Percentiles rank a stretch among this genome's conserved stretches.
Conservation (phyloP, 2,797 vertebrate genomes). For the Megalops cyprinoides region DNA sequence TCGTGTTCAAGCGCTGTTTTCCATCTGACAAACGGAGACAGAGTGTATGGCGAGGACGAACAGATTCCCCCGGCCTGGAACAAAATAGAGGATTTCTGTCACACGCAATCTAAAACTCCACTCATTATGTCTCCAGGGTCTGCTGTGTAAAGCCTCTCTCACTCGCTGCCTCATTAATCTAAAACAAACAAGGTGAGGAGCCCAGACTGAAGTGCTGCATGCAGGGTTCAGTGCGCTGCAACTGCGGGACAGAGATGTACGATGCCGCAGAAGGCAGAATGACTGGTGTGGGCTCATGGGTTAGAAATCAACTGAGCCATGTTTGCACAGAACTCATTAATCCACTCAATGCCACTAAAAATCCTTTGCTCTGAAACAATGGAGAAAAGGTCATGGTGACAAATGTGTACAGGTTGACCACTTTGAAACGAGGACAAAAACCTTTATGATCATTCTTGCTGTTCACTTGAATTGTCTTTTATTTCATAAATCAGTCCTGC, state of each 20-base stretch:
- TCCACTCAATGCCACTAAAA: too few relatives aligned
- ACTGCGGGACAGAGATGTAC: not conserved
- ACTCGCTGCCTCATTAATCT: constrained; percentile 1
- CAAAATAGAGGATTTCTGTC: not conserved
- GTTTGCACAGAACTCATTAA: too few relatives aligned
- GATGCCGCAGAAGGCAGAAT: not conserved
- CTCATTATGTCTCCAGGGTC: constrained; percentile 1
- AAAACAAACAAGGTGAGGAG: not conserved
- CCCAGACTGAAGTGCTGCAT: not conserved
- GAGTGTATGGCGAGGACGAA: not conserved
- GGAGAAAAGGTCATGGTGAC: too few relatives aligned
- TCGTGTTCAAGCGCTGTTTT: not conserved
- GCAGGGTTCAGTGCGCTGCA: too few relatives aligned
- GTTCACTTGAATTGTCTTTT: too few relatives aligned
- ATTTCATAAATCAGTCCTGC: not conserved
- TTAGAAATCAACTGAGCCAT: not conserved
- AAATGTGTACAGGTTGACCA: too few relatives aligned
- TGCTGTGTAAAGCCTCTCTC: not conserved
- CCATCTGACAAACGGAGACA: not conserved
- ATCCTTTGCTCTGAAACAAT: too few relatives aligned
- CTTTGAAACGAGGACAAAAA: too few relatives aligned
- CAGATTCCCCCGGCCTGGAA: not conserved
- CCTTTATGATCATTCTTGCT: too few relatives aligned
- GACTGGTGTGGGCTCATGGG: not conserved
- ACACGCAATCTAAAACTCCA: not conserved